Evolutionary conservation across 2,888 invertebrate genomes (phyloP), one percentile per base, ranked within the genome.

Genomic region (Eupithecia exiguata): DNA sequence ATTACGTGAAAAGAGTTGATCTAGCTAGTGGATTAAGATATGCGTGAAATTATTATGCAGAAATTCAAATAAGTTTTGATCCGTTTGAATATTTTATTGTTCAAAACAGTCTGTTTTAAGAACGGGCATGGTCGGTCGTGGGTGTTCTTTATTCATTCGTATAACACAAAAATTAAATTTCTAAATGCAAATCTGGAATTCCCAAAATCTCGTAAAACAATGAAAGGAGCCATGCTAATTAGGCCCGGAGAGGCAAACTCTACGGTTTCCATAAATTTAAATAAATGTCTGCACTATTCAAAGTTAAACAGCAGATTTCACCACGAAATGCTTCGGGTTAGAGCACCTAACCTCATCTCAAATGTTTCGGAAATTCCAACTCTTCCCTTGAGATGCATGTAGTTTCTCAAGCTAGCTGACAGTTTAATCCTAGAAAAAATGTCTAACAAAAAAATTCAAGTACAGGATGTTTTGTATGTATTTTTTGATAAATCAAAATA

Each of bases 241-340:
- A 69, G 40, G 36, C 30, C 14, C 40, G 12, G 38, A 12, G 61
- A 40, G 36, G 61, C 49, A 18, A 69, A 62, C 40, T 58, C 36
- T 70, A 30, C 62, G 67, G 58, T 70, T 74, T 68, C 49, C 70
- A 70, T 68, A 70, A 70, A 70, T 61, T 68, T 58, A 71, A 71
- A 43, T 68, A 70, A 68, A 74, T 67, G 46, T 71, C 38, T 53
- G 21, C 35, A 70, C 68, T 70, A 70, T 63, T 68, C 58, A n/a
- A 36, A 70, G 36, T 38, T 65, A 65, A 36, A 65, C 65, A 38
- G 18, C 63, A n/a, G 38, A n/a, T n/a, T 62, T 21, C 65, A 18
- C 70, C 62, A 43, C 74, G 25, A 62, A 70, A 38, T 68, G 58
- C 30, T 74, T 49, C 62, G 25, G 53, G 38, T 30, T 16, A 36